These are phyloP conservation scores for Dufourea novaeangliae DNA, from an alignment of 1,140 invertebrate species.

Conservation along the genomic window DNA sequence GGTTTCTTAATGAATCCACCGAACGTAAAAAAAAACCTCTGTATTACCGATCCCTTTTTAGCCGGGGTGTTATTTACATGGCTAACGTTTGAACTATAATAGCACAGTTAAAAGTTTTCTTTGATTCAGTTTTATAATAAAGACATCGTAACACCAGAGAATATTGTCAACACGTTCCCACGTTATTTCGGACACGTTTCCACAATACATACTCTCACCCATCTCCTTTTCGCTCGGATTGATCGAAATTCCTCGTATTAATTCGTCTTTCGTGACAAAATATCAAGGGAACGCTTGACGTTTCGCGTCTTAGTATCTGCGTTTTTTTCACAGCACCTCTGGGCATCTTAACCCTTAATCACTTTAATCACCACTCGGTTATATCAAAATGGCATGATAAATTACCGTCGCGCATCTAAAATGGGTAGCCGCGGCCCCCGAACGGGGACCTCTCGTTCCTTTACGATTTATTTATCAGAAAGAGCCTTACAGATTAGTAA, in stretches of 20 bases:
- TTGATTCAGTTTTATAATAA: slow-evolving; percentile 62
- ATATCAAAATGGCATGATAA: slow-evolving; percentile 56
- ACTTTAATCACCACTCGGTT: slow-evolving; percentile 38
- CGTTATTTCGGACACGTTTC: slow-evolving; percentile 4
- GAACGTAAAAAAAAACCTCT: background rate
- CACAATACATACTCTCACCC: no score
- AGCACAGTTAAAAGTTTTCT: slow-evolving; percentile 51
- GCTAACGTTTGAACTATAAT: slow-evolving; percentile 57
- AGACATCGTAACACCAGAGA: slow-evolving; percentile 39
- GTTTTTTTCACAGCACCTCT: slow-evolving; percentile 37
- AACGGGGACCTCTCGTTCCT: background rate
- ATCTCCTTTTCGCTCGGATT: no score
- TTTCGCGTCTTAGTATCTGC: background rate
- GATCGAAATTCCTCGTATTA: no score
- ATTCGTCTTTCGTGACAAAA: no score
- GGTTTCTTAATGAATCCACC: background rate
- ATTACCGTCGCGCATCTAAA: slow-evolving; percentile 47
- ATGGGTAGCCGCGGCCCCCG: slow-evolving; percentile 13
- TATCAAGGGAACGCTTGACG: slow-evolving; percentile 31
- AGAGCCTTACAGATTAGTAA: slow-evolving; percentile 55
- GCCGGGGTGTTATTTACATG: slow-evolving; percentile 46
- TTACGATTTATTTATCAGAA: slow-evolving; percentile 43
- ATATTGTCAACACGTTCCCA: slow-evolving; percentile 4
- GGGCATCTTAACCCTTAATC: slow-evolving; percentile 48
- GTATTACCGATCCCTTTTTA: slow-evolving; percentile 32